phyloP scores from a whole-genome alignment of 1,140 invertebrate species.

The Brachionus rubens region DNA sequence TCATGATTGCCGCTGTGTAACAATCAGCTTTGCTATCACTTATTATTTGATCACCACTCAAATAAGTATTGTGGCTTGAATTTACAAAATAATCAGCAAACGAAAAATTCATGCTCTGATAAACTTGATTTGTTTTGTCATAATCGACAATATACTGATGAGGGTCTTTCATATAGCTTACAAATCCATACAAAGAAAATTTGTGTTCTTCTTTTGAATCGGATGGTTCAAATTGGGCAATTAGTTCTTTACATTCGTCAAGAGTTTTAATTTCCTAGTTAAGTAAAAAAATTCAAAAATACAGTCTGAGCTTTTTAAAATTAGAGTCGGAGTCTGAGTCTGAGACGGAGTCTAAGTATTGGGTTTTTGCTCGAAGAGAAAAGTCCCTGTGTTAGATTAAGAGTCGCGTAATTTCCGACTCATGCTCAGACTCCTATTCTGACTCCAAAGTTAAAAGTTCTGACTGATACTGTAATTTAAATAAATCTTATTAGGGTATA shows the following conservation, averaged over 20 bases:
- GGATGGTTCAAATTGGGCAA: not conserved
- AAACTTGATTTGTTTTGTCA: not conserved
- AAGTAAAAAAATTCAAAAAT: not conserved
- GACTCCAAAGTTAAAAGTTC: no score
- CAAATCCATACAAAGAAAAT: conserved; percentile 16
- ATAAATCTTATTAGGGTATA: no score
- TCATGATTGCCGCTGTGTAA: conserved; percentile 26
- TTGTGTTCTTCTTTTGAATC: conserved; percentile 32
- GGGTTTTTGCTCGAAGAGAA: no score
- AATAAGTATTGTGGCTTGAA: conserved; percentile 43
- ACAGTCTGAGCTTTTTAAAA: not conserved
- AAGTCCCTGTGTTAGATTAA: no score
- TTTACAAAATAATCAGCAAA: conserved; percentile 38
- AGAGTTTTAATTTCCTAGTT: not conserved
- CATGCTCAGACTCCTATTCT: no score
- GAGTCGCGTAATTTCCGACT: no score
- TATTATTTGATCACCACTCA: conserved; percentile 43
- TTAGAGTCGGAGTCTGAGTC: no score
- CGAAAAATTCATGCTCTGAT: conserved; percentile 19
- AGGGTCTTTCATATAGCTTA: conserved; percentile 15
- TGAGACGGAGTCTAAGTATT: no score
- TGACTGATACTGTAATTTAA: no score
- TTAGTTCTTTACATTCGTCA: conserved; percentile 34
- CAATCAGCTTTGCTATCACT: conserved; percentile 19
- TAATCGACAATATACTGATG: conserved; percentile 11